These are phyloP conservation scores for Orthonychiurus folsomi DNA, from an alignment of 2,888 invertebrate genomes.

Conservation along the genomic window DNA sequence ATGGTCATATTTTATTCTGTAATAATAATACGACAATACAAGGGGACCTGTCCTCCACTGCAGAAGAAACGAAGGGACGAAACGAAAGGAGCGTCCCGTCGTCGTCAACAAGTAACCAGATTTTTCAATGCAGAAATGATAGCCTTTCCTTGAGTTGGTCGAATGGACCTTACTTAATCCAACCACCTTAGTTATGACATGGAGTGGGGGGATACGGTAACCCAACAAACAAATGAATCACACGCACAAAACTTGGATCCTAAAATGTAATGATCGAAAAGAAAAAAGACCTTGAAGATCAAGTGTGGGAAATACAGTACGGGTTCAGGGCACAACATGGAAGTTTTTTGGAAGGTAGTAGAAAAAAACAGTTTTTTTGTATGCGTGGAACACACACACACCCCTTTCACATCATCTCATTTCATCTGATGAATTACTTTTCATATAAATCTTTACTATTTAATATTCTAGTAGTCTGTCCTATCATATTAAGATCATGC, in stretches of 20 bases:
- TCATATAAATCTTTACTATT: too few relatives aligned
- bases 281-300: conserved; percentile 31
- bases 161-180: too few relatives aligned
- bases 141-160: neutral
- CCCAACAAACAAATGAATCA: too few relatives aligned
- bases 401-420: too few relatives aligned
- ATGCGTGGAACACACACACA: too few relatives aligned
- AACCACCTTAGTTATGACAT: too few relatives aligned
- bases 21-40: neutral
- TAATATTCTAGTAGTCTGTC: too few relatives aligned
- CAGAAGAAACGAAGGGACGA: too few relatives aligned
- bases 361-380: too few relatives aligned
- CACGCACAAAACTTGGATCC: neutral
- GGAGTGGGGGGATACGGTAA: too few relatives aligned
- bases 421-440: too few relatives aligned
- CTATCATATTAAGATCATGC: too few relatives aligned
- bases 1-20: conserved; percentile 30
- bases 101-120: neutral
- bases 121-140: neutral
- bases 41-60: neutral
- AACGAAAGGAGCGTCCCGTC: neutral
- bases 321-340: neutral
- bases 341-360: neutral
- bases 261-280: neutral
- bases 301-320: conserved; percentile 34